phyloP scores from a whole-genome alignment of 2,797 vertebrate species.

The Champsocephalus gunnari region DNA sequence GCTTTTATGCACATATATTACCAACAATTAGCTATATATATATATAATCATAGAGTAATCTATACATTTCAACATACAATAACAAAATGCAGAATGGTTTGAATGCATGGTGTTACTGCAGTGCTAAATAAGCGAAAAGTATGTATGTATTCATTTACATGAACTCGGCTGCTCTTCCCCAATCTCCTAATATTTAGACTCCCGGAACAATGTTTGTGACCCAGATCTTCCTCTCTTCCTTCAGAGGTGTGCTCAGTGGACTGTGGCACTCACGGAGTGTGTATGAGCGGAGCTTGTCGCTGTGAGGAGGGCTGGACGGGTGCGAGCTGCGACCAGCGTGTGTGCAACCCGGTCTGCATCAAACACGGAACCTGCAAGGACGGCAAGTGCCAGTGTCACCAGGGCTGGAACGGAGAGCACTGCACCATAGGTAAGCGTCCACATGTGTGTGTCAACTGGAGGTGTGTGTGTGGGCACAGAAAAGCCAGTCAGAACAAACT shows the following conservation, averaged over 20 bases:
- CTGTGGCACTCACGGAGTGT: conserved; percentile 98
- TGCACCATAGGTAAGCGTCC: conserved; percentile 96
- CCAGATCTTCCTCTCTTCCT: conserved; percentile 22
- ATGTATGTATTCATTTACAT: too few species aligned
- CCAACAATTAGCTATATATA: too few species aligned
- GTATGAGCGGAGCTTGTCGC: conserved; percentile 95
- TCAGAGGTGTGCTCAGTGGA: conserved; percentile 98
- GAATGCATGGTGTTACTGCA: too few species aligned
- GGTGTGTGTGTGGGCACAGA: conserved; percentile 57
- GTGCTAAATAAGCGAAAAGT: too few species aligned
- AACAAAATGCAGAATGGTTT: too few species aligned
- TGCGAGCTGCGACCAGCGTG: conserved; percentile 94
- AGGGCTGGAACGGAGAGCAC: conserved; percentile 99
- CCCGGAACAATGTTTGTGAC: conserved; percentile 13
- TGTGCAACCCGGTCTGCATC: conserved; percentile 97
- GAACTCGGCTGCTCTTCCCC: too few species aligned
- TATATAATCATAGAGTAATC: too few species aligned
- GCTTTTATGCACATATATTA: neutral
- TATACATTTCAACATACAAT: too few species aligned
- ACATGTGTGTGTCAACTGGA: conserved; percentile 11
- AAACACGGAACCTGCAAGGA: conserved; percentile 99
- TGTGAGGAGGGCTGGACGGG: conserved; percentile 99
- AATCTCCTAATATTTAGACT: neutral
- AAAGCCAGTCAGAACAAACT: conserved; percentile 63
- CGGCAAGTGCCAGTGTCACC: conserved; percentile 99